phyloP scores from a whole-genome alignment of 2,113 vertebrate species.

The Chiloscyllium plagiosum region DNA sequence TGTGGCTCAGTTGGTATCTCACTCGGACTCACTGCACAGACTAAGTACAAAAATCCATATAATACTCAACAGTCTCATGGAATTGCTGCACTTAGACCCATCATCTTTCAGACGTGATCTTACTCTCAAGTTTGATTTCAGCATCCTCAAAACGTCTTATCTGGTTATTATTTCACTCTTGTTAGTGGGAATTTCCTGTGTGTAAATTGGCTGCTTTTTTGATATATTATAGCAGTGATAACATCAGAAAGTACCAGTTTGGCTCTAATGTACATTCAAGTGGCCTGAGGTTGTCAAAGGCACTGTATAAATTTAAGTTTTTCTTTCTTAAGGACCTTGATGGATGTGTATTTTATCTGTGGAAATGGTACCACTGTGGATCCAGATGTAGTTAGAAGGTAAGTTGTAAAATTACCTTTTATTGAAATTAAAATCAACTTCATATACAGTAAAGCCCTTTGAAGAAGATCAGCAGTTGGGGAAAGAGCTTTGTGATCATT shows the following conservation, averaged over 20 bases:
- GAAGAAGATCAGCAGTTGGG: background rate
- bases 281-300: background rate
- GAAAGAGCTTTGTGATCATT: background rate
- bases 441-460: background rate
- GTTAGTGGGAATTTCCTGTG: background rate
- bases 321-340: conserved; percentile 3
- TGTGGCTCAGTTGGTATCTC: background rate
- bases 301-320: background rate
- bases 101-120: background rate
- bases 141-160: background rate
- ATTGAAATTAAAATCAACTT: background rate
- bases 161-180: background rate
- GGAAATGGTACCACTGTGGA: background rate
- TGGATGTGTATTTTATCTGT: conserved; percentile 29
- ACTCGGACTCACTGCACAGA: background rate
- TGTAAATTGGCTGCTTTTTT: background rate
- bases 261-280: background rate
- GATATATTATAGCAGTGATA: background rate
- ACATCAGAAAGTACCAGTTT: background rate
- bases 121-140: background rate
- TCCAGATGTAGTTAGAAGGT: background rate
- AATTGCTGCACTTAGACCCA: background rate
- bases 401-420: conserved; percentile 7
- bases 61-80: background rate
- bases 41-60: background rate